Evolutionary conservation across 2,113 vertebrate genomes (phyloP).

Genomic region (Zosterops borbonicus): DNA sequence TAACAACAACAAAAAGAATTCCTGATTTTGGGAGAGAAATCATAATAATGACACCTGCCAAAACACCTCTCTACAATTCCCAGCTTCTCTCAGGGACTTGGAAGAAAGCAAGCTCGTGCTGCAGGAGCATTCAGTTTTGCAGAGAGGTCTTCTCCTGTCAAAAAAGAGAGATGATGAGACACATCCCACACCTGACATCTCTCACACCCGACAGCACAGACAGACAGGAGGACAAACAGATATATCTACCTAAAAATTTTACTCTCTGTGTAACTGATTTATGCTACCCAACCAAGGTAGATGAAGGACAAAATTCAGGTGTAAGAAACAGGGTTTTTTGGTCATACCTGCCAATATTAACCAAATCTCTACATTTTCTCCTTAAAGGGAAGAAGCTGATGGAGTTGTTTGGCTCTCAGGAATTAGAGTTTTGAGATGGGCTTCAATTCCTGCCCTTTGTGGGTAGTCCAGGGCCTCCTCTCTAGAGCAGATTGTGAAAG

Average conservation of each 20-base stretch:
- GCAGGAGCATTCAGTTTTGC: background rate
- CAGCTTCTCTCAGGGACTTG: background rate
- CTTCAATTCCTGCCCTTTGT: background rate
- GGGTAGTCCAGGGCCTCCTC: background rate
- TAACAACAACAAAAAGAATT: background rate
- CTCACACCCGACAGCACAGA: background rate
- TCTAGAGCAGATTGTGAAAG: background rate
- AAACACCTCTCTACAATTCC: background rate
- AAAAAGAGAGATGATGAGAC: background rate
- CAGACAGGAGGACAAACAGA: background rate
- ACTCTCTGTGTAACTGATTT: background rate
- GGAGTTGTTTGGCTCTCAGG: background rate
- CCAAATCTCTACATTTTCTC: background rate
- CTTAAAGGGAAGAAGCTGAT: background rate
- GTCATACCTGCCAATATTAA: background rate
- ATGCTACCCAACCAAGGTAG: background rate
- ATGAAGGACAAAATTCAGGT: background rate
- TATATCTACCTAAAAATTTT: background rate
- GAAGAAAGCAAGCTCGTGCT: accelerated
- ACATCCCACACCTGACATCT: background rate
- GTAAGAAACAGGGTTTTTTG: background rate
- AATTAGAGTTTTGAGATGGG: background rate
- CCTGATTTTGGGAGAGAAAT: background rate
- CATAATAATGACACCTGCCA: background rate
- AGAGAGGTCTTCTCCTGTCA: background rate